Evolutionary conservation across 2,888 invertebrate genomes (phyloP).

Genomic region (Epirrita christyi): DNA sequence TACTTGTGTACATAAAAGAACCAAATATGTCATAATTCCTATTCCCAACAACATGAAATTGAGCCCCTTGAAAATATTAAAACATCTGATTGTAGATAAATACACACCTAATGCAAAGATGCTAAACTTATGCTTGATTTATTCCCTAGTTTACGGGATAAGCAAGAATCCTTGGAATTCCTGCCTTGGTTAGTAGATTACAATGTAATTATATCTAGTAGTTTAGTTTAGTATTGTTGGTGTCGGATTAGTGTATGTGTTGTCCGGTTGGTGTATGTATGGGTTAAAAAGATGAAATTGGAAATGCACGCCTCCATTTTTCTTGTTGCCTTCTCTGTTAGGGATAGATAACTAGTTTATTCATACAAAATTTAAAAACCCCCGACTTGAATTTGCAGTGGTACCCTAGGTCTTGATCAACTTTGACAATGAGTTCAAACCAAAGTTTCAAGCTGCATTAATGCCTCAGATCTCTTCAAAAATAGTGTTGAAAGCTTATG

Average conservation of each 20-base stretch:
- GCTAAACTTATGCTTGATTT: constrained; percentile 77
- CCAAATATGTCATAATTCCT: not conserved
- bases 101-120: constrained; percentile 44
- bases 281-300: constrained; percentile 25
- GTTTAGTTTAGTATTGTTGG: constrained; percentile 45
- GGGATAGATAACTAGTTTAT: constrained; percentile 35
- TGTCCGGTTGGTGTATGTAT: constrained; percentile 28
- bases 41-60: not conserved
- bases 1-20: constrained; percentile 2
- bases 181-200: constrained; percentile 91
- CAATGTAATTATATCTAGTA: constrained; percentile 68
- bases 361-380: too few species aligned
- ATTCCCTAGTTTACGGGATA: constrained; percentile 91
- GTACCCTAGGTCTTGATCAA: too few species aligned
- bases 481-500: too few species aligned
- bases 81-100: constrained; percentile 11
- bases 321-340: constrained; percentile 43
- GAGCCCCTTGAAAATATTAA: not conserved
- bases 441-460: too few species aligned
- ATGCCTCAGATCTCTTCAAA: too few species aligned
- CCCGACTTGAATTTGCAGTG: too few species aligned
- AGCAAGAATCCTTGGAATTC: constrained; percentile 91
- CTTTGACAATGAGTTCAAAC: too few species aligned
- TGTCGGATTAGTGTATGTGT: constrained; percentile 46
- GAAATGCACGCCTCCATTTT: constrained; percentile 38